Conservation (phyloP, 2,113 vertebrate genomes). For the Chamaetylas fuelleborni region DNA sequence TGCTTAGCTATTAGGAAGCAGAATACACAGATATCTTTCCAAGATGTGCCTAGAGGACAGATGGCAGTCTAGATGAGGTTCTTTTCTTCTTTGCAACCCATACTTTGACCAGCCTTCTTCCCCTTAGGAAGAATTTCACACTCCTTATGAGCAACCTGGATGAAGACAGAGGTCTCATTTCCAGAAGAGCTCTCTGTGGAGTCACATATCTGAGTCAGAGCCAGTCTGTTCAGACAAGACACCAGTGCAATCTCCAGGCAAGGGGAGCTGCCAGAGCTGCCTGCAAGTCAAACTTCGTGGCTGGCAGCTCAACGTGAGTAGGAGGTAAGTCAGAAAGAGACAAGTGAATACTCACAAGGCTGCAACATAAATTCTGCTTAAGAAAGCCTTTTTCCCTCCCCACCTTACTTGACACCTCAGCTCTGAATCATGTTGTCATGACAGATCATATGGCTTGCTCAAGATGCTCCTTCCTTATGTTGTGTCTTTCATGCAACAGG, state of each 20-base stretch:
- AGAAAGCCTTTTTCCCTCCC: background rate
- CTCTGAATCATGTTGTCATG: background rate
- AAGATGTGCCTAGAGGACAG: background rate
- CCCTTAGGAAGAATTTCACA: background rate
- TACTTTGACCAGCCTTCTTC: fast-evolving
- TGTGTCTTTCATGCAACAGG: background rate
- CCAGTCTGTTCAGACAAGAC: background rate
- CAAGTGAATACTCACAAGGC: background rate
- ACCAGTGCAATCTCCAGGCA: background rate
- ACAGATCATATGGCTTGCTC: background rate
- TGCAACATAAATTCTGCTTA: background rate
- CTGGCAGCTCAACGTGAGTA: background rate
- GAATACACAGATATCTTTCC: background rate
- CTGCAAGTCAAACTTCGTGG: background rate
- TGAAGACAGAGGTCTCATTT: background rate
- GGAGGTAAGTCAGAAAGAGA: background rate
- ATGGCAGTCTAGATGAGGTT: background rate
- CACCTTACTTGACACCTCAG: background rate
- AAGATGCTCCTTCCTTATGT: background rate
- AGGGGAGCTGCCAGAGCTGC: background rate
- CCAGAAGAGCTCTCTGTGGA: background rate
- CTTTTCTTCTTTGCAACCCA: background rate
- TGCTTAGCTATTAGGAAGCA: background rate
- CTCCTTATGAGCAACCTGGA: background rate
- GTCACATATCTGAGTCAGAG: background rate